Conservation (phyloP, 2,797 vertebrate species). For the Lepus oiostolus region DNA sequence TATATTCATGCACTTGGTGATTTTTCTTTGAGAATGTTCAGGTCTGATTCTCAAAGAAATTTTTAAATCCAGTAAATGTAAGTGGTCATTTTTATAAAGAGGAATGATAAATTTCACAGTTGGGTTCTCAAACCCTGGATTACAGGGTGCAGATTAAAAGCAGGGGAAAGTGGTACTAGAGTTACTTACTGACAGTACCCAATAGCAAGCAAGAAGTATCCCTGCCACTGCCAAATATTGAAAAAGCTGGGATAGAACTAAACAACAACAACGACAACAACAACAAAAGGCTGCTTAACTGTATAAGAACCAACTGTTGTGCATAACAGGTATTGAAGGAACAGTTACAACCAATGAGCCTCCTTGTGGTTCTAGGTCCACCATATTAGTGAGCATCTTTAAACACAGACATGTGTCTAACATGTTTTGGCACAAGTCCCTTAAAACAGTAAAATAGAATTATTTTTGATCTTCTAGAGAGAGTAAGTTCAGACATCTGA, state of each 20-base stretch:
- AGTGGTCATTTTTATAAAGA: not conserved
- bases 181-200: not conserved
- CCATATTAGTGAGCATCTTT: not conserved
- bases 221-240: not conserved
- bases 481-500: not conserved
- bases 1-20: not conserved
- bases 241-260: not conserved
- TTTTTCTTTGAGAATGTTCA: not conserved
- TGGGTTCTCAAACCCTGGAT: not conserved
- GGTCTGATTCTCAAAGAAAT: not conserved
- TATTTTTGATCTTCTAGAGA: not conserved
- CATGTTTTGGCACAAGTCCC: not conserved
- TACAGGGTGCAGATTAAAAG: not conserved
- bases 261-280: not conserved
- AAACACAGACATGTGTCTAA: slow-evolving; percentile 2
- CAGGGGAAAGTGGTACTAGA: not conserved
- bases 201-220: not conserved
- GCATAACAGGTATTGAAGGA: not conserved
- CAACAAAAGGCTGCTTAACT: not conserved
- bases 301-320: not conserved
- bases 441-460: slow-evolving; percentile 16
- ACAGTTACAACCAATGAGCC: not conserved
- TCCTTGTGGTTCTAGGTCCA: accelerated
- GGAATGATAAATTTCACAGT: not conserved
- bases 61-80: not conserved